phyloP scores from a whole-genome alignment of 53 echinoderm and acorn worm species.

The Paracentrotus lividus region DNA sequence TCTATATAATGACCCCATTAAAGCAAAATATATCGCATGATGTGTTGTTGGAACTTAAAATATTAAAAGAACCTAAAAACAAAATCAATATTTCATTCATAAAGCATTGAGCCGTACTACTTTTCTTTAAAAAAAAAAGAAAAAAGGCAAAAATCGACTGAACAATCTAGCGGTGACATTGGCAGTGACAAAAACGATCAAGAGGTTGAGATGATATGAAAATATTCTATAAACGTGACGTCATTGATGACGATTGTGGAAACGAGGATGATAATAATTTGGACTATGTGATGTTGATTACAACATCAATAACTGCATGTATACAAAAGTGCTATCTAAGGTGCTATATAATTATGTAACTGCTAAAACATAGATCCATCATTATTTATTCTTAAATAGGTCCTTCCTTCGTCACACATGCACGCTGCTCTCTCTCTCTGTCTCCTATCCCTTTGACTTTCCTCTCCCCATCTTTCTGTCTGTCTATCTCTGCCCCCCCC shows the following conservation, averaged over 20 bases:
- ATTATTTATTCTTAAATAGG: background rate
- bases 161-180: background rate
- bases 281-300: background rate
- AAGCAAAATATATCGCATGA: too few relatives aligned
- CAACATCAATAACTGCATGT: background rate
- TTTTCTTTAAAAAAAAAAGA: background rate
- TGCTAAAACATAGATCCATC: background rate
- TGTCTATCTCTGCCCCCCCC: background rate
- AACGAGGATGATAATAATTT: background rate
- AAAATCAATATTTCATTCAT: too few relatives aligned
- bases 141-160: background rate
- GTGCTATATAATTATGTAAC: background rate
- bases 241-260: background rate
- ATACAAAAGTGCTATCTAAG: slow-evolving; percentile 5
- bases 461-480: background rate
- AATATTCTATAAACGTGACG: background rate
- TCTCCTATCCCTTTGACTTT: background rate
- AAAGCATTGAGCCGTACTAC: background rate
- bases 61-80: too few relatives aligned
- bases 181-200: background rate
- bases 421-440: background rate
- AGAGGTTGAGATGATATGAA: background rate
- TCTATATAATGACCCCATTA: too few relatives aligned
- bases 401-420: background rate
- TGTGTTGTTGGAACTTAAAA: too few relatives aligned